These are phyloP conservation scores for Neuroscelio doddi DNA, from an alignment of 2,888 invertebrate species.

Conservation along the genomic window DNA sequence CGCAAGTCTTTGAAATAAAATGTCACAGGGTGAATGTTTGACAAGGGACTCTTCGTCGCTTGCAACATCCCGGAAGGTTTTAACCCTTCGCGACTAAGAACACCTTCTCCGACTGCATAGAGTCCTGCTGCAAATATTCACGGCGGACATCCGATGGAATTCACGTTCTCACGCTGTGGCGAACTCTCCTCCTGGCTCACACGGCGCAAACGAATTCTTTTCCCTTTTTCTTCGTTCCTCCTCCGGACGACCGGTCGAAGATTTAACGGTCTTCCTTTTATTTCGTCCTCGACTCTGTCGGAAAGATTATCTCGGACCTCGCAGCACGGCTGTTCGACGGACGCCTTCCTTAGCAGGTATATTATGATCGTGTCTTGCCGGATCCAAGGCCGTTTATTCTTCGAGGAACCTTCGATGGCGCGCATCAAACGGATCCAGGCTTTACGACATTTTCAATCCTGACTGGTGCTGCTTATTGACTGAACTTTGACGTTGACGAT, in stretches of 20 bases:
- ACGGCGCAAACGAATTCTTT: slow-evolving; percentile 36
- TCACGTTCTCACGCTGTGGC: slow-evolving; percentile 62
- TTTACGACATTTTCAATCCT: slow-evolving; percentile 27
- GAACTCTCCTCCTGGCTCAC: slow-evolving; percentile 40
- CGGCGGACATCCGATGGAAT: slow-evolving; percentile 58
- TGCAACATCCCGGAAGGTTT: slow-evolving; percentile 10
- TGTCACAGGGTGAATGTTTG: too few species aligned
- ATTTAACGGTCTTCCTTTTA: slow-evolving; percentile 53
- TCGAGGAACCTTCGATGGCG: slow-evolving; percentile 23
- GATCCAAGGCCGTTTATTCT: slow-evolving; percentile 30
- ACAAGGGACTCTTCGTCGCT: background rate
- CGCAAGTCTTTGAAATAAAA: background rate
- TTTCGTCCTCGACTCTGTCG: slow-evolving; percentile 36
- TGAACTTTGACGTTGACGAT: background rate
- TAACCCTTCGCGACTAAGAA: slow-evolving; percentile 23
- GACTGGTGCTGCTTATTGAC: slow-evolving; percentile 4
- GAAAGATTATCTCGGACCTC: slow-evolving; percentile 42
- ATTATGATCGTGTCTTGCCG: slow-evolving; percentile 21
- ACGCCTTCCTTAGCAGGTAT: slow-evolving; percentile 23
- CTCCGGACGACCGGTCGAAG: slow-evolving; percentile 47
- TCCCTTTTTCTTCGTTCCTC: slow-evolving; percentile 43
- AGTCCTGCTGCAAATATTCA: slow-evolving; percentile 59
- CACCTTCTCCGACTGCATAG: slow-evolving; percentile 54
- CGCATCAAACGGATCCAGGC: background rate
- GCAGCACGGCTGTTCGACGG: slow-evolving; percentile 15